Conservation (phyloP, 2,797 vertebrate genomes). For the Pelochelys cantorii region DNA sequence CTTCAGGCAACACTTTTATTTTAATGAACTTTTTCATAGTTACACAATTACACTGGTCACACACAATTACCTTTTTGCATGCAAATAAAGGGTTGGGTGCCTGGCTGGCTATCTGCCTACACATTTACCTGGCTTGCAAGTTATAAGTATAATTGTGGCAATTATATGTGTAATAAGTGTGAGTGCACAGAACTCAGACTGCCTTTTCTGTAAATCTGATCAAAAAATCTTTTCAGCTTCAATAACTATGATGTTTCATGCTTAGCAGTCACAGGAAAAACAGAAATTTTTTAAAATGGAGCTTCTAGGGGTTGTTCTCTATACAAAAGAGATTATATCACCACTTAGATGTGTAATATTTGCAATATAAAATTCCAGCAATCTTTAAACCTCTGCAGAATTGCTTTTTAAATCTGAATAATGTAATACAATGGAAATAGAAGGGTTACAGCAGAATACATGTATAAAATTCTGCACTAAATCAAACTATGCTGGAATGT, state of each 20-base stretch:
- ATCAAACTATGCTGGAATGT: constrained; percentile 75
- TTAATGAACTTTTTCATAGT: constrained; percentile 34
- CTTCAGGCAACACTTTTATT: constrained; percentile 3
- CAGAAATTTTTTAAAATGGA: background rate
- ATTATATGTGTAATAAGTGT: background rate
- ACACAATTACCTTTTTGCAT: background rate
- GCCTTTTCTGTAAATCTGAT: background rate
- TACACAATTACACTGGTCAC: background rate
- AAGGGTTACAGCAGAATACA: constrained; percentile 69
- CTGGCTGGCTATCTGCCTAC: background rate
- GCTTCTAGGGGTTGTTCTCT: background rate
- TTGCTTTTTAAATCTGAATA: constrained; percentile 41
- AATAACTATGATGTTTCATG: background rate
- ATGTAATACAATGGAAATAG: constrained; percentile 34
- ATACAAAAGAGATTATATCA: background rate
- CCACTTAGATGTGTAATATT: background rate
- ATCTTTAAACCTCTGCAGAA: constrained; percentile 2
- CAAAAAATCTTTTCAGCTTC: background rate
- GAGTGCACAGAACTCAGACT: background rate
- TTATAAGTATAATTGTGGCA: background rate
- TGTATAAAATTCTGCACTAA: constrained; percentile 71
- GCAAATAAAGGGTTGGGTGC: background rate
- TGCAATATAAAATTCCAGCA: constrained; percentile 8
- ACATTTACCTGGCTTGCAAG: background rate
- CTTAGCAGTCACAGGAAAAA: background rate